Evolutionary conservation across 2,797 vertebrate genomes (phyloP), one percentile per base, ranked within the genome.

Genomic region (Myripristis murdjan): DNA sequence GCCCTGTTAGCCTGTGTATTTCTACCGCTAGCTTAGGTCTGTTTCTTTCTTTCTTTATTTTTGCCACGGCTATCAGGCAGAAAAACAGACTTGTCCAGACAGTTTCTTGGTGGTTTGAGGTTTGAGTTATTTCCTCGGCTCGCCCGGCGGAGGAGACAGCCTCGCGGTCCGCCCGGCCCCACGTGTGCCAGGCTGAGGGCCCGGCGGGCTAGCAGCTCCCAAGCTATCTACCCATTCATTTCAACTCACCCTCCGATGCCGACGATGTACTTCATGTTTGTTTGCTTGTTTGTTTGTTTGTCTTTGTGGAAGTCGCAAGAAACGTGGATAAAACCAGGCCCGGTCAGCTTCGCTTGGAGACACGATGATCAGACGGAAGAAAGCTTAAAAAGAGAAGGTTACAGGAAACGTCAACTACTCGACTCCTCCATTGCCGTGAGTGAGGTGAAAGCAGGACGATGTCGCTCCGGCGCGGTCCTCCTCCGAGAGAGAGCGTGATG

Each of bases 221-320:
- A 1, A 3, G 35, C 43, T 24, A 41, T 48, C 61, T 39, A 47
- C 10, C 39, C 85, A 80, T 83, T 80, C 85, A 72, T 79, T 9
- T 23, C 2, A 9, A 91, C 96, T 96, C 79, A 96, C 96, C 96
- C 96, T 83, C 96, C 96, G 75, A 97, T 95, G 85, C 96, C 96
- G 85, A 97, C 94, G 89, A 97, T 95, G 93, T 93, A 90, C 94
- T 96, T 95, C 96, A 97, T 97, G 87, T n/a, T n/a, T n/a, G n/a
- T n/a, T n/a, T n/a, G n/a, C n/a, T n/a, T n/a, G 1, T 24, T 43
- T 79, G 20, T 51, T 64, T 18, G 73, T 14, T 77, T 64, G 64
- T 33, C 44, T 77, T 74, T 74, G 12, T 69, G 31, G 20, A 60
- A 57, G 78, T 77, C 63, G 72, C 3, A 0, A 65, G 46, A 68